These are phyloP conservation scores for Masticophis lateralis DNA, from an alignment of 2,797 vertebrate genomes.

Conservation along the genomic window DNA sequence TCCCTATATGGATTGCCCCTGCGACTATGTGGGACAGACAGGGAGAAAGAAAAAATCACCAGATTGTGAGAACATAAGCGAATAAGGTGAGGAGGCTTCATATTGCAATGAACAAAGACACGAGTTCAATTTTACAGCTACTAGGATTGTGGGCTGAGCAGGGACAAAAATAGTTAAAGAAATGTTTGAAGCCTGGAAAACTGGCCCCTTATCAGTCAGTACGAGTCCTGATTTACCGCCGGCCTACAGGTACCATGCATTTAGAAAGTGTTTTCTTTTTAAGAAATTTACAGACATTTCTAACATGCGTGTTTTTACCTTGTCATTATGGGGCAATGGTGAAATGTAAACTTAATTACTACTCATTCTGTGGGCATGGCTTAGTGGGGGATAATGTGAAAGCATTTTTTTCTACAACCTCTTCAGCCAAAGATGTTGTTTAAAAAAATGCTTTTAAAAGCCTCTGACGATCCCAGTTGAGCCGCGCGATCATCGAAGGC, in stretches of 20 bases:
- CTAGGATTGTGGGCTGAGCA: background rate
- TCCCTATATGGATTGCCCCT: background rate
- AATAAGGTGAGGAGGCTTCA: background rate
- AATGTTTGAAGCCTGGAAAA: background rate
- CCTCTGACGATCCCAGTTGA: too few species aligned
- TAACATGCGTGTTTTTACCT: background rate
- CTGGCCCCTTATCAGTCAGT: too few species aligned
- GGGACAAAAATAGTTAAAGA: background rate
- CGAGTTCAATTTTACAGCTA: too few species aligned
- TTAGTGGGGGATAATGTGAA: too few species aligned
- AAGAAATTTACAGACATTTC: background rate
- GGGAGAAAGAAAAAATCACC: background rate
- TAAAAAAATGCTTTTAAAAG: too few species aligned
- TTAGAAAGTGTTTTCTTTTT: background rate
- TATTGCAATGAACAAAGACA: background rate
- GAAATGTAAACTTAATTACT: too few species aligned
- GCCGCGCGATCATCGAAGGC: too few species aligned
- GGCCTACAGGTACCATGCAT: too few species aligned
- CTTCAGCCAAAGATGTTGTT: too few species aligned
- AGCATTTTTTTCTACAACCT: too few species aligned
- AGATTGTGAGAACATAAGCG: background rate
- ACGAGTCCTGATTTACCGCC: too few species aligned
- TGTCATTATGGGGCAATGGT: background rate
- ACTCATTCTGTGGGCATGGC: too few species aligned
- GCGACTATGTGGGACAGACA: background rate